Base-by-base conservation (phyloP, 1,140 invertebrate species). In the Lordiphosa stackelbergi region DNA sequence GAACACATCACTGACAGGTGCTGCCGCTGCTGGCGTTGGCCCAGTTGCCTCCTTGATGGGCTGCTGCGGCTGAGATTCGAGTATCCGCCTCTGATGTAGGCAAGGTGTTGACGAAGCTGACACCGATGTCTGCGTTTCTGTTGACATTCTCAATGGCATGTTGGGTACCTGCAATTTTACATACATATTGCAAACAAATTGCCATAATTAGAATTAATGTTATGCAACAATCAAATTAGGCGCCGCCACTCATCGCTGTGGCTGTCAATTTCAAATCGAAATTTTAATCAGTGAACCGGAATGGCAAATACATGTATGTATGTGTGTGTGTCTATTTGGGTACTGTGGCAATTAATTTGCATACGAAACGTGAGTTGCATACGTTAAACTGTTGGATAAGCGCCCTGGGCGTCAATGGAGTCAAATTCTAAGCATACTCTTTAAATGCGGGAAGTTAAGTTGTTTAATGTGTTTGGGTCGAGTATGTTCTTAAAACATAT, bases 121-220 rank as follows among this genome's bases (percentile, higher is more conserved):
- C 37, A 40, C n/a, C 12, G 41, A 41, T 53, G 62, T 53, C 16
- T 54, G 36, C 41, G 36, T 49, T 16, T 45, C 64, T 3, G 35
- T 38, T 37, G 42, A 41, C 61, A 64, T 54, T 63, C 81, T 78
- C 53, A 85, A 64, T 70, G 70, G 84, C 75, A 79, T 75, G 61
- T 87, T 87, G 72, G 85, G 85, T 74, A 87, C 85, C 85, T 87
- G 79, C 16, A 81, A 78, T 62, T 62, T 24, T 24, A 24, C 22
- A 24, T 59, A 86, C 41, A 56, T 88, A 66, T 71, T 19, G 48
- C 61, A 74, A 46, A 45, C 53, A 58, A 75, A 78, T 69, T 65
- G 64, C 31, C 43, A 57, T 58, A 69, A 78, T 73, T 65, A 77
- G 62, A 57, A 71, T 68, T 53, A 77, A 68, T 54, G 40, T 24